Evolutionary conservation across 1,140 invertebrate species (phyloP), one percentile per base, ranked within the genome.

Genomic region (Philotrypesis tridentata): DNA sequence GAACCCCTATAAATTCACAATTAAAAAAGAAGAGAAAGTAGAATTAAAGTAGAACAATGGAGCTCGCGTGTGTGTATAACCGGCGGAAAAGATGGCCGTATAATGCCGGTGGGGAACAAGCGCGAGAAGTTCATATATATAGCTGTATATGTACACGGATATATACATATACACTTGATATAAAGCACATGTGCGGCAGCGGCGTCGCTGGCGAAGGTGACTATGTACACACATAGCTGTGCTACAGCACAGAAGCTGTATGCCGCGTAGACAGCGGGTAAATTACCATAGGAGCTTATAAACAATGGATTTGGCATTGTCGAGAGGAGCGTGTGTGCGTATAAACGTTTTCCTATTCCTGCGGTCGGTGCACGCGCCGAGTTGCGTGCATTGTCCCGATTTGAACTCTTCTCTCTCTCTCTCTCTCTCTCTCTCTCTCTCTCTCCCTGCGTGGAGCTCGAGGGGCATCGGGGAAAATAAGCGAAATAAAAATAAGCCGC

Each of bases 251-350:
- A n/a, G n/a, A n/a, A 43, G 2, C 1, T 77, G 55, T 73, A 63
- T 12, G 61, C 33, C 29, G 11, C n/a, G 33, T 77, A 67, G 21
- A 77, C 33, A 43, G 31, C 63, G 12, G 4, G 21, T 14, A 80
- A 80, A 80, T 80, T 80, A 73, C 79, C 70, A 80, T 80, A 73
- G 23, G 60, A 80, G 7, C 31, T 80, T 68, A 67, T 74, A 74
- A 80, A 80, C 79, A 80, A 80, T 74, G 63, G 79, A 80, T 80
- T 48, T 40, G 37, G 23, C 25, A 74, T 70, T 33, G 29, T 79
- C 43, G 29, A 21, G 17, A 63, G 40, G 55, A 67, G 48, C 14
- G 61, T 27, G 63, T 21, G 63, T n/a, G n/a, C n/a, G n/a, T n/a
- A n/a, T 80, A 74, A 61, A 79, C n/a, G 31, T 37, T 67, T 40